These are phyloP conservation scores for Lacerta bilineata DNA, from an alignment of 2,797 vertebrate genomes.

Conservation along the genomic window DNA sequence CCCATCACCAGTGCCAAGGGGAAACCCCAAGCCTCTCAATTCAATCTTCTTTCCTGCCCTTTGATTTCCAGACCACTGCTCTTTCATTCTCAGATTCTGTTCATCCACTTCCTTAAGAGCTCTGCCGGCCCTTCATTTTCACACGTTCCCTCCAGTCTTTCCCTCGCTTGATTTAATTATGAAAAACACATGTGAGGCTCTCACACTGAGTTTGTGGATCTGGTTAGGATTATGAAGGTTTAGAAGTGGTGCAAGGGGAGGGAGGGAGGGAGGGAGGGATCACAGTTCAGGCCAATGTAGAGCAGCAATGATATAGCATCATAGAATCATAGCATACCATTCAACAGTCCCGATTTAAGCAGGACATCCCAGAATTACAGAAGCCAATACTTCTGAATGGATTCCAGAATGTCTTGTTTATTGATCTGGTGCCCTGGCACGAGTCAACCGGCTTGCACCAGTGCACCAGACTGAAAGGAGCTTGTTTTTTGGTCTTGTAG, in stretches of 20 bases:
- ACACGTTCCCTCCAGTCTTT: conserved; percentile 23
- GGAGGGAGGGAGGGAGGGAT: rapidly evolving
- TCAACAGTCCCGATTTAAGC: too few relatives aligned
- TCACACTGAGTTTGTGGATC: conserved; percentile 29
- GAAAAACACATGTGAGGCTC: conserved; percentile 46
- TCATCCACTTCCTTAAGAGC: conserved; percentile 1
- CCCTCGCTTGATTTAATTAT: neutral
- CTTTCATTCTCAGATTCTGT: neutral
- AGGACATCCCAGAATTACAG: too few relatives aligned
- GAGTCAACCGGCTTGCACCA: too few relatives aligned
- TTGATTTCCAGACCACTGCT: neutral
- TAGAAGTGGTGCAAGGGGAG: neutral
- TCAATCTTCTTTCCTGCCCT: neutral
- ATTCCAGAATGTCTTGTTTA: too few relatives aligned
- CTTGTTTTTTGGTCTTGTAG: too few relatives aligned
- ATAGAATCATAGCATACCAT: too few relatives aligned
- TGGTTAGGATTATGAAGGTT: conserved; percentile 37
- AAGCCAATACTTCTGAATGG: too few relatives aligned
- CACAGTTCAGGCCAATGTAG: neutral
- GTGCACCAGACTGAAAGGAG: too few relatives aligned
- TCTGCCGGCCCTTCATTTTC: neutral
- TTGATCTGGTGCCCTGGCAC: too few relatives aligned
- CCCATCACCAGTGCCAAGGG: neutral
- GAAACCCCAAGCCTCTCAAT: conserved; percentile 20
- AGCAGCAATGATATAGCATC: too few relatives aligned